Conservation (phyloP, 2,888 invertebrate genomes). For the Nineta flava region DNA sequence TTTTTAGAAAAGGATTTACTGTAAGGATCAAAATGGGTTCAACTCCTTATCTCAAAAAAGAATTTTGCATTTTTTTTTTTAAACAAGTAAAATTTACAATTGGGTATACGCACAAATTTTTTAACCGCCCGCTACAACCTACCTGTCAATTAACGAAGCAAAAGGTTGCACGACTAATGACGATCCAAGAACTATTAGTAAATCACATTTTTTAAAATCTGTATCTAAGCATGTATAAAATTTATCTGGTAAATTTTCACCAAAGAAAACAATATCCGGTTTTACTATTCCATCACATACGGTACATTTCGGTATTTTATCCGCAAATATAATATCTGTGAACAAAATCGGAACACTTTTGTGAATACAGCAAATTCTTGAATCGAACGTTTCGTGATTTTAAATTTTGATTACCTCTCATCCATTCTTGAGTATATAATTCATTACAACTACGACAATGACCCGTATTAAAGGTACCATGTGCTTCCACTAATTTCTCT, state of each 20-base stretch:
- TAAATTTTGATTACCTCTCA: conserved; percentile 47
- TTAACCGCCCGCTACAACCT: no score
- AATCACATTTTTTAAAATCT: conserved; percentile 76
- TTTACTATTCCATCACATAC: conserved; percentile 67
- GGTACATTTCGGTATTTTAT: conserved; percentile 57
- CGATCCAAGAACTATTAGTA: conserved; percentile 89
- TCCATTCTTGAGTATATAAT: conserved; percentile 62
- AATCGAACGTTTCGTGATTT: neutral
- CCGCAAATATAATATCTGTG: conserved; percentile 54
- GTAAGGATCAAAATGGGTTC: neutral
- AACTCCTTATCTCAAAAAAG: no score
- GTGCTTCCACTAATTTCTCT: conserved; percentile 83
- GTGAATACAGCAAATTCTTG: neutral
- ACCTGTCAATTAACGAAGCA: conserved; percentile 73
- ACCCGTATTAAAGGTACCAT: conserved; percentile 81
- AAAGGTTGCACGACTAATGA: conserved; percentile 91
- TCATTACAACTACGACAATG: conserved; percentile 67
- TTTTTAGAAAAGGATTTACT: neutral
- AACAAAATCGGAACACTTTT: conserved; percentile 10
- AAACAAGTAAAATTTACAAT: no score
- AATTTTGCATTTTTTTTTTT: no score
- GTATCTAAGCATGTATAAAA: conserved; percentile 51
- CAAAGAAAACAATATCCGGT: conserved; percentile 93
- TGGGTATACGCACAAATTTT: no score
- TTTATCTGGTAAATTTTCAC: conserved; percentile 68